Evolutionary conservation across 2,888 invertebrate species (phyloP), one percentile per base, ranked within the genome.

Genomic region (Epinotia bilunana): DNA sequence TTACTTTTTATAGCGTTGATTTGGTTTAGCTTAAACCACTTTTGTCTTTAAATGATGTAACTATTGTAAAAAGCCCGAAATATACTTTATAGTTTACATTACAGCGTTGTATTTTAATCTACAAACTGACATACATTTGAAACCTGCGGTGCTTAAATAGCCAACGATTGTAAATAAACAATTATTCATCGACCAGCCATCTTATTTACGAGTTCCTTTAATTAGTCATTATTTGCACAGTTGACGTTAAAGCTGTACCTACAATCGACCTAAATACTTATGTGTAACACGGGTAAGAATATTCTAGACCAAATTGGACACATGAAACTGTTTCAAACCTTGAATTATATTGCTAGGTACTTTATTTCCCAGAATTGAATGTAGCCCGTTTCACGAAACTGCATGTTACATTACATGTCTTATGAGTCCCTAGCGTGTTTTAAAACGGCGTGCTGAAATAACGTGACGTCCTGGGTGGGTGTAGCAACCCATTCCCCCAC

Each of bases 161-260:
- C 68, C 2, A 23, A 46, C 43, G 20, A 0, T 16, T 11, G 23
- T 12, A 3, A 58, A 64, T 74, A 61, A 49, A 64, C 53, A 13
- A 65, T 74, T 74, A 74, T 53, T 74, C 74, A 74, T 43, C 70
- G 60, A 7, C 9, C 53, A 74, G 58, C 58, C 55, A 74, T 69
- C 60, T 74, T 70, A 60, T 70, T 70, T 69, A 71, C 43, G 7
- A 39, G 9, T 4, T 20, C 20, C 43, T 39, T 20, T 28, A 64
- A 71, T 74, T 70, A 71, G 53, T 71, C 74, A 74, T 74, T 71
- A 71, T 65, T 74, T 65, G 18, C 18, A 28, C 70, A 71, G 65
- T 70, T 71, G 70, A n/a, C 61, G 28, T 28, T 18, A 67, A 70
- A 53, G 70, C 49, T 70, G 53, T 53, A n/a, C n/a, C n/a, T n/a